Evolutionary conservation across 1,140 invertebrate species (phyloP), one percentile per base, ranked within the genome.

Genomic region (Zophobas atratus): DNA sequence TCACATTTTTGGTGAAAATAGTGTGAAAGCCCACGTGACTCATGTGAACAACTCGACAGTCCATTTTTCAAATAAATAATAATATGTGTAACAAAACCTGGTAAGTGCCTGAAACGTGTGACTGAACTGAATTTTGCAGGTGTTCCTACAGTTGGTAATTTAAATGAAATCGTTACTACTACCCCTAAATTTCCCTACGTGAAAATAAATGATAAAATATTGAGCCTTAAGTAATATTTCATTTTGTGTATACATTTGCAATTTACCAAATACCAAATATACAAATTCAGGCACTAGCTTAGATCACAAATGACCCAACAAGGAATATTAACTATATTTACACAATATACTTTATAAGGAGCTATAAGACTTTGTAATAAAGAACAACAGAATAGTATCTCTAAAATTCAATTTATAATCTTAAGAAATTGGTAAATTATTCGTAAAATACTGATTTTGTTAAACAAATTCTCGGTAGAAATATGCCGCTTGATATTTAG

Each of bases 271-370:
- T 75, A 75, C 56, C 41, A 75, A 20, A 57, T 57, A 75, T 75
- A 75, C 43, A 75, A 75, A 75, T 75, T 75, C 53, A 75, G 72
- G 72, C 72, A 75, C 72, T 75, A 75, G 38, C 72, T 75, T 75
- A 75, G 53, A 75, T 75, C 72, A 75, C 72, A 75, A 75, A 75
- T 75, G 41, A 75, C 39, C 70, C 71, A 73, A 56, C 71, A 73
- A 73, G 71, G 71, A 75, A 57, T 56, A 74, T 74, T 71, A 48
- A 48, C 67, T 71, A 48, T 43, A 70, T 51, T 4, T 51, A 51
- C 49, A 51, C 6, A 51, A 63, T 63, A 63, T 39, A 63, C 39
- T 39, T 63, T 63, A n/a, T 36, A 43, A 41, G 20, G 60, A 67
- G 56, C 35, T 67, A 6, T 32, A 20, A n/a, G 20, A 51, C 20